Evolutionary conservation across 2,888 invertebrate genomes (phyloP).

Genomic region (Hypena proboscidalis): DNA sequence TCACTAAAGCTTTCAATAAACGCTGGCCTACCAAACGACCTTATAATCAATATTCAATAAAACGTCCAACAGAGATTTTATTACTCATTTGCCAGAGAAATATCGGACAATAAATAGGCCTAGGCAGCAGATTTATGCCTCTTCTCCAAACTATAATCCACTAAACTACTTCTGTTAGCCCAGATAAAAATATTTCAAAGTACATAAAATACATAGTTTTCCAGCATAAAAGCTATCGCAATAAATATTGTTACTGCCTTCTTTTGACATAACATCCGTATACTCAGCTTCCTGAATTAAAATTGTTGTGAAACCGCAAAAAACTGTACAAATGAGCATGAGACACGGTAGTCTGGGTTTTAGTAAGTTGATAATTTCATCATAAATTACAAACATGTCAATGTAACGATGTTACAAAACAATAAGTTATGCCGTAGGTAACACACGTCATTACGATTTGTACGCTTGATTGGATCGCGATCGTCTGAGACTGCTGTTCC

Average conservation of each 20-base stretch:
- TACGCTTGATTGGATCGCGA: slow-evolving; percentile 59
- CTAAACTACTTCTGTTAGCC: slow-evolving; percentile 8
- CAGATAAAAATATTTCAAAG: slow-evolving; percentile 14
- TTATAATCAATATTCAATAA: slow-evolving; percentile 57
- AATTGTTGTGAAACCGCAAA: slow-evolving; percentile 23
- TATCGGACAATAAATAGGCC: slow-evolving; percentile 24
- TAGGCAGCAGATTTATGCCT: slow-evolving; percentile 15
- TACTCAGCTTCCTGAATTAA: slow-evolving; percentile 28
- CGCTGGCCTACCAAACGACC: slow-evolving; percentile 35
- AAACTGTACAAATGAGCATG: slow-evolving; percentile 19
- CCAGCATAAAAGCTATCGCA: slow-evolving; percentile 7
- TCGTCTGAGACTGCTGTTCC: slow-evolving; percentile 37
- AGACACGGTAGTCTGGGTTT: slow-evolving; percentile 19
- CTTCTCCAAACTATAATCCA: slow-evolving; percentile 14
- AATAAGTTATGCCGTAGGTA: slow-evolving; percentile 13
- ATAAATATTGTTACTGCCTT: slow-evolving; percentile 8
- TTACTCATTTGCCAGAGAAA: slow-evolving; percentile 42
- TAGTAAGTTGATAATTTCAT: slow-evolving; percentile 19
- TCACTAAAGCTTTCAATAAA: slow-evolving; percentile 67
- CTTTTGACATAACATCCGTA: slow-evolving; percentile 13
- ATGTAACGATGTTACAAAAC: slow-evolving; percentile 16
- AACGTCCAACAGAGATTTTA: slow-evolving; percentile 46
- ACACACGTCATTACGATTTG: slow-evolving; percentile 30
- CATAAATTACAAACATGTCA: slow-evolving; percentile 13
- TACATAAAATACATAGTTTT: slow-evolving; percentile 11